Evolutionary conservation across 1,140 invertebrate species (phyloP).

Genomic region (Anagrus nilaparvatae): DNA sequence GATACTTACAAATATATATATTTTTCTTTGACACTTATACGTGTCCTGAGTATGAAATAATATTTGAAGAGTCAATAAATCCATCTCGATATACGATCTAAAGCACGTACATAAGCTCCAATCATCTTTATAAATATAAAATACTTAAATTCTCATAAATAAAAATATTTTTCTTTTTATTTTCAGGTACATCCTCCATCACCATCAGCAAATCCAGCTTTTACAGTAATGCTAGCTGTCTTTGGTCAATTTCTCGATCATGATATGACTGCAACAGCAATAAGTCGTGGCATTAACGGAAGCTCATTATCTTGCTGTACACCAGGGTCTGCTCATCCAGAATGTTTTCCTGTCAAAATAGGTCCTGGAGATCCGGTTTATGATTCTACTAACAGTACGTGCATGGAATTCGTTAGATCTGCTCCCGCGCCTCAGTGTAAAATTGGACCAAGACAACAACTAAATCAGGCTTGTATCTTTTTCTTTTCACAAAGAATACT

Average conservation of each 20-base stretch:
- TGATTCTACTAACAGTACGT: conserved; percentile 51
- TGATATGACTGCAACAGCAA: conserved; percentile 77
- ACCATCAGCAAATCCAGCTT: conserved; percentile 58
- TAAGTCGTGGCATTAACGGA: conserved; percentile 56
- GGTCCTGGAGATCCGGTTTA: conserved; percentile 59
- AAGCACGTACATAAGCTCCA: too few relatives aligned
- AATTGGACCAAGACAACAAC: conserved; percentile 73
- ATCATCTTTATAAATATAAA: too few relatives aligned
- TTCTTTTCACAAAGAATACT: not conserved
- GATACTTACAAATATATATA: too few relatives aligned
- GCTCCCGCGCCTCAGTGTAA: conserved; percentile 79
- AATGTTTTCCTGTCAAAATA: conserved; percentile 69
- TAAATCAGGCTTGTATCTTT: conserved; percentile 69
- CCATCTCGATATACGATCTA: too few relatives aligned
- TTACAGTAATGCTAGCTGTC: conserved; percentile 72
- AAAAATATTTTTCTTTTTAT: not conserved
- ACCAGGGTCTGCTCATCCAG: conserved; percentile 50
- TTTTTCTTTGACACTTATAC: too few relatives aligned
- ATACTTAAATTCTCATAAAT: too few relatives aligned
- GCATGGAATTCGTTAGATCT: conserved; percentile 76
- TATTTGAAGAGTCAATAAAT: too few relatives aligned
- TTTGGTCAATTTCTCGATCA: conserved; percentile 97
- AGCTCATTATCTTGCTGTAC: conserved; percentile 54
- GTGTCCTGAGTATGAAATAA: too few relatives aligned
- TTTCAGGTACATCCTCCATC: conserved; percentile 56